Evolutionary conservation across 1,140 invertebrate species (phyloP).

Genomic region (Manduca sexta): DNA sequence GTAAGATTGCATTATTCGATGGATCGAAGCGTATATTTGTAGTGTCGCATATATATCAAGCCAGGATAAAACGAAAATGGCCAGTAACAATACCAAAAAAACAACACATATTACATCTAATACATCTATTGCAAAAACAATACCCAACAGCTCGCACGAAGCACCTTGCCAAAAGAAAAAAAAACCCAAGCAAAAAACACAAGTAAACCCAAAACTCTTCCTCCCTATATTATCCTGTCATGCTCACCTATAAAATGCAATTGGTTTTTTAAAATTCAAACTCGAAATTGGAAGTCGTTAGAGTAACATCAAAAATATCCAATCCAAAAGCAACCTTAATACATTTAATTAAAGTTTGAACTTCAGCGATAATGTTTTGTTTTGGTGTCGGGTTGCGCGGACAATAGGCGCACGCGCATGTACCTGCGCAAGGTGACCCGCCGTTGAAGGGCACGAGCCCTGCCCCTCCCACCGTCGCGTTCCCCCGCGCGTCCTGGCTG

Average conservation of each 20-base stretch:
- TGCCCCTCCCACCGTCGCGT: conserved; percentile 34
- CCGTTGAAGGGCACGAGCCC: conserved; percentile 50
- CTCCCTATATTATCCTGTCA: conserved; percentile 70
- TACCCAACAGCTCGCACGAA: conserved; percentile 37
- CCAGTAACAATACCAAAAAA: conserved; percentile 43
- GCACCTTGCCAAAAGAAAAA: conserved; percentile 27
- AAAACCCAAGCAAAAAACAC: conserved; percentile 18
- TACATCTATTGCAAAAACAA: conserved; percentile 33
- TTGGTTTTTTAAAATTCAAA: conserved; percentile 58
- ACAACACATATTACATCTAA: neutral
- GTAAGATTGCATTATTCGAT: too few relatives aligned
- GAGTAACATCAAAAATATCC: conserved; percentile 25
- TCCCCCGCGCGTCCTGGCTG: conserved; percentile 6
- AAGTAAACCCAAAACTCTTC: conserved; percentile 30
- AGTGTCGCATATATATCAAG: neutral
- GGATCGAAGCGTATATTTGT: neutral
- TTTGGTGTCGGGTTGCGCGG: conserved; percentile 49
- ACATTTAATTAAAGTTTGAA: too few relatives aligned
- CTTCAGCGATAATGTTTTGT: too few relatives aligned
- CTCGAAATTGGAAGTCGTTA: conserved; percentile 59
- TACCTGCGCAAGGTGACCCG: conserved; percentile 65
- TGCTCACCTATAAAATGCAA: conserved; percentile 69
- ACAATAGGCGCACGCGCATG: conserved; percentile 65
- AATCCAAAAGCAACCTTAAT: neutral
- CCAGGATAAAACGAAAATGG: too few relatives aligned